phyloP scores from a whole-genome alignment of 2,113 vertebrate genomes.

The Callipepla californica region DNA sequence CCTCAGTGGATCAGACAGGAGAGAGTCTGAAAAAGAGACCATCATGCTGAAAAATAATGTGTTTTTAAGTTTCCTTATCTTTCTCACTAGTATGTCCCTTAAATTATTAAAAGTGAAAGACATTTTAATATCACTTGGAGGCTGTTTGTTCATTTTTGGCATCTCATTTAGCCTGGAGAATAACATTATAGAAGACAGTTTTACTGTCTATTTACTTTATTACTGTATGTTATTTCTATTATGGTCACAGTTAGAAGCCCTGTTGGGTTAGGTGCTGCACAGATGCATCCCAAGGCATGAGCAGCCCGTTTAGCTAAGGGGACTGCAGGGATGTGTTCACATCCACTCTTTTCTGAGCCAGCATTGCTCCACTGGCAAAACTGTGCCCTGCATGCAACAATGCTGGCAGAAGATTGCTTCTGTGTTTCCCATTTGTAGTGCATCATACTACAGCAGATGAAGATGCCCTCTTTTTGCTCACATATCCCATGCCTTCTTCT shows the following conservation, averaged over 20 bases:
- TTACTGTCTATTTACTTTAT: conserved; percentile 63
- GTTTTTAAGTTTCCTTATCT: conserved; percentile 53
- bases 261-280: conserved; percentile 23
- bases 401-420: neutral
- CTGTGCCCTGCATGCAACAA: neutral
- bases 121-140: conserved; percentile 53
- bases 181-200: conserved; percentile 56
- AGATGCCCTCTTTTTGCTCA: neutral
- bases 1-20: neutral
- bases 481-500: neutral
- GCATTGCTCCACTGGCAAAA: neutral
- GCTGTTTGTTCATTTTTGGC: conserved; percentile 52
- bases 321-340: neutral
- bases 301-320: neutral
- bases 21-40: neutral
- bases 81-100: conserved; percentile 9
- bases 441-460: neutral
- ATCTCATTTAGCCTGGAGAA: conserved; percentile 56
- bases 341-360: neutral
- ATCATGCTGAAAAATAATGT: conserved; percentile 10
- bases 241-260: neutral
- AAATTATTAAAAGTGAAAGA: conserved; percentile 64
- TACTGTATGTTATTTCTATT: conserved; percentile 43
- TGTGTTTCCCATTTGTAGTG: neutral
- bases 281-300: neutral